phyloP scores from a whole-genome alignment of 2,797 vertebrate species.

The Chiroxiphia lanceolata region DNA sequence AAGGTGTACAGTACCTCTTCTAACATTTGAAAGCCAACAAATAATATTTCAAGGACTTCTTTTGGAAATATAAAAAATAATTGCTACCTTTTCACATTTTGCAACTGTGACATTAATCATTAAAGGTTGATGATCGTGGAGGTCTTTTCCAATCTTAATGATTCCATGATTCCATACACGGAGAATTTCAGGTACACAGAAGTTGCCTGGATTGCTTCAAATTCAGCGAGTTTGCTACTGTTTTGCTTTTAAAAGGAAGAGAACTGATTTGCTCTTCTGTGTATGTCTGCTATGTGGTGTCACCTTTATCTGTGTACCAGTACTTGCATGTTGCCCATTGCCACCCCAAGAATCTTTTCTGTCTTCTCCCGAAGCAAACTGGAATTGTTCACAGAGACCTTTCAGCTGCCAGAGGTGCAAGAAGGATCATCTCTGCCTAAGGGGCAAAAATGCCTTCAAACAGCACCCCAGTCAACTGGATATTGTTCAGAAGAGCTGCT shows the following conservation, averaged over 20 bases:
- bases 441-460: background rate
- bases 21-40: background rate
- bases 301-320: background rate
- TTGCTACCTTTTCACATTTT: background rate
- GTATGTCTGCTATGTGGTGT: rapidly evolving
- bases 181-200: background rate
- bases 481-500: background rate
- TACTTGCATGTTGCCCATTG: background rate
- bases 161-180: background rate
- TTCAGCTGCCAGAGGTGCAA: background rate
- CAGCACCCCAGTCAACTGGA: background rate
- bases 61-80: background rate
- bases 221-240: background rate
- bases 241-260: background rate
- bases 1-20: background rate
- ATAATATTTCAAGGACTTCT: background rate
- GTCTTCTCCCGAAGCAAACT: background rate
- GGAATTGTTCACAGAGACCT: background rate
- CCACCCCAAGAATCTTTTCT: background rate
- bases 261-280: background rate
- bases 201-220: background rate
- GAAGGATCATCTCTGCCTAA: background rate
- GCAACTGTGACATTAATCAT: background rate
- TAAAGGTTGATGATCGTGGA: background rate
- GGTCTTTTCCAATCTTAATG: background rate